A percentile compares a stretch with the other conserved stretches of the same genome.
These are phyloP conservation scores for Brachionus asplanchnoidis DNA, from an alignment of 1,140 invertebrate species.

Conservation along the genomic window DNA sequence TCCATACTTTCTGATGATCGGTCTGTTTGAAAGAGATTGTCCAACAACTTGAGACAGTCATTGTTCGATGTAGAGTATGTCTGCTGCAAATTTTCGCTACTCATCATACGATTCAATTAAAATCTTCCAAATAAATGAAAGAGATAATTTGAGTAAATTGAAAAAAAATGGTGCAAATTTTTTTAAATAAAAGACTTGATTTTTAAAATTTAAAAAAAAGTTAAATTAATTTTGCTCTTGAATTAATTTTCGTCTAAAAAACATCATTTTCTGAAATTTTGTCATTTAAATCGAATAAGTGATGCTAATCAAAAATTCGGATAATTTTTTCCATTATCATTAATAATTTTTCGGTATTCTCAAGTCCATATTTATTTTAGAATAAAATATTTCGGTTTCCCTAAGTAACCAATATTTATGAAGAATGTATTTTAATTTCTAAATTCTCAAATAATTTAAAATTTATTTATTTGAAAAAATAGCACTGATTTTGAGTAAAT, in stretches of 20 bases:
- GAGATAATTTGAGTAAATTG: neutral
- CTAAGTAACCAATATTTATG: neutral
- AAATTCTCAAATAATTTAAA: neutral
- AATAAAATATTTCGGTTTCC: conserved; percentile 19
- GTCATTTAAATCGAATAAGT: neutral
- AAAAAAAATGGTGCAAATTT: neutral
- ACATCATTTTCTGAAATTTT: neutral
- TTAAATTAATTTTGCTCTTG: neutral
- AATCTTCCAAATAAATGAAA: neutral
- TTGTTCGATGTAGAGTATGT: neutral
- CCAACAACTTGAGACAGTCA: conserved; percentile 1
- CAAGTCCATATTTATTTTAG: neutral
- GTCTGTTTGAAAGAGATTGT: neutral
- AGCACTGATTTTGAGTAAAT: neutral
- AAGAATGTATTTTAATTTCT: neutral
- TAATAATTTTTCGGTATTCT: neutral
- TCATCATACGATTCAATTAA: neutral
- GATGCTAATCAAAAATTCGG: too few species aligned
- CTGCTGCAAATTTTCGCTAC: conserved; percentile 9
- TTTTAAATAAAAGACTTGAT: neutral
- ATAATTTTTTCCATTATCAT: neutral
- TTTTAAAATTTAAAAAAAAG: conserved; percentile 9
- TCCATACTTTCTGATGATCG: neutral
- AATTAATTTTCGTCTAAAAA: neutral
- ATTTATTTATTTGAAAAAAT: neutral